Base-by-base conservation (phyloP, 1,140 invertebrate genomes). In the Calephelis nemesis region DNA sequence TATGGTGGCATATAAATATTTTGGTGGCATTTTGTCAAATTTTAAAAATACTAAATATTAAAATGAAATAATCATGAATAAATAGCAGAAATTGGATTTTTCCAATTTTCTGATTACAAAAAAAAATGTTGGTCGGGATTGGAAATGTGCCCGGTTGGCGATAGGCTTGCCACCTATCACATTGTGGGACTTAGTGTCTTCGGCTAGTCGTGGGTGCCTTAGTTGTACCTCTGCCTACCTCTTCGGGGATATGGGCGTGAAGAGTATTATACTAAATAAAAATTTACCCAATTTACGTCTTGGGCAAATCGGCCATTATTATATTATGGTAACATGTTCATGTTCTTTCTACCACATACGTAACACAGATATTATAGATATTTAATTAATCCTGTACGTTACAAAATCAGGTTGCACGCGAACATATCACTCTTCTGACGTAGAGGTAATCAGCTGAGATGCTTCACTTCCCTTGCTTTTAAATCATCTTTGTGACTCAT, bases 381-480 rank as follows among this genome's bases (percentile, higher is more conserved):
- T 11, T 54, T 54, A 15, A 58, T 58, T 58, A 58, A 58, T 58
- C 19, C 30, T 12, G 19, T 58, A 12, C 54, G 19, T 30, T 11
- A 15, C 52, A 45, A 58, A 58, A 54, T 54, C 52, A 10, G 19
- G 52, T 9, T 39, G 15, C 52, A 58, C 52, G 52, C 52, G 11
- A 58, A 6, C 52, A 58, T 58, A 58, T 58, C 52, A 58, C 52
- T 58, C 1, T 10, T 4, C 15, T 39, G 65, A 69, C 68, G 30
- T 68, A 73, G 68, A 73, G 71, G 62, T 74, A 74, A 74, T 74
- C 65, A 62, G 42, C 10, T 12, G 52, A 63, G 47, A 45, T 63
- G 42, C 62, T 39, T 63, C 66, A 64, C 63, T 45, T 48, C 19
- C 39, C 66, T 65, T 19, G 58, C 66, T 49, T 70, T 66, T 63